A percentile compares a stretch with the other conserved stretches of the same genome.
phyloP scores from a whole-genome alignment of 53 echinoderm and acorn worm genomes.

The Hippasteria phrygiana region DNA sequence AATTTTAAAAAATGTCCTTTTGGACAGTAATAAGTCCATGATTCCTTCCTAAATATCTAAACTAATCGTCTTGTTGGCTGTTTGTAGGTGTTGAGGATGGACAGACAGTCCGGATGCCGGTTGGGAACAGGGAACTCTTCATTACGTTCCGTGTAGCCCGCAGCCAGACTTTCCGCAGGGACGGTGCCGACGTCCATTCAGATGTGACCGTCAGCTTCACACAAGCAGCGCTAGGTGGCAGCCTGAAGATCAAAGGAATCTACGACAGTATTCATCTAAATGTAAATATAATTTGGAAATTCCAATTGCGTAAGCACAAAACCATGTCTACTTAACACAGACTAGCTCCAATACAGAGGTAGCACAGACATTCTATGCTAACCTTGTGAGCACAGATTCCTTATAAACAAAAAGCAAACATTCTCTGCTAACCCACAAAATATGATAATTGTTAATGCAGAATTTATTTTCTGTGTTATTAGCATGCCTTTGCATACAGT shows the following conservation, averaged over 20 bases:
- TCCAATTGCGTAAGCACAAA: neutral
- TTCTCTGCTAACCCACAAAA: no score
- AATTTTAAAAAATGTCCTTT: no score
- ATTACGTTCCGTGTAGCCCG: slow-evolving; percentile 89
- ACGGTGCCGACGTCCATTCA: slow-evolving; percentile 93
- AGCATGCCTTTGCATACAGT: no score
- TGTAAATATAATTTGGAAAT: slow-evolving; percentile 2
- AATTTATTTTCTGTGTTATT: no score
- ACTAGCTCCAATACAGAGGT: no score
- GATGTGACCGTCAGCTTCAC: slow-evolving; percentile 87
- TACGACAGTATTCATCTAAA: slow-evolving; percentile 85
- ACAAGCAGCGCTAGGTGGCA: slow-evolving; percentile 95
- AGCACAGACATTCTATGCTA: no score
- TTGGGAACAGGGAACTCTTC: slow-evolving; percentile 93
- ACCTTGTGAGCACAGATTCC: no score
- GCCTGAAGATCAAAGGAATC: slow-evolving; percentile 90
- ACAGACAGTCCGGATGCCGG: slow-evolving; percentile 96
- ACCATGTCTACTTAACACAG: no score
- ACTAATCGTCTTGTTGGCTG: neutral
- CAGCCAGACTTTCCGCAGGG: slow-evolving; percentile 89
- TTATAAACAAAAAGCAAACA: no score
- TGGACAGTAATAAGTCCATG: no score
- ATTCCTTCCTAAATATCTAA: neutral
- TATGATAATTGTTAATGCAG: no score
- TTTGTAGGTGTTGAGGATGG: slow-evolving; percentile 93